Evolutionary conservation across 2,888 invertebrate genomes (phyloP), one percentile per base, ranked within the genome.

Genomic region (Periphyllus acericola): DNA sequence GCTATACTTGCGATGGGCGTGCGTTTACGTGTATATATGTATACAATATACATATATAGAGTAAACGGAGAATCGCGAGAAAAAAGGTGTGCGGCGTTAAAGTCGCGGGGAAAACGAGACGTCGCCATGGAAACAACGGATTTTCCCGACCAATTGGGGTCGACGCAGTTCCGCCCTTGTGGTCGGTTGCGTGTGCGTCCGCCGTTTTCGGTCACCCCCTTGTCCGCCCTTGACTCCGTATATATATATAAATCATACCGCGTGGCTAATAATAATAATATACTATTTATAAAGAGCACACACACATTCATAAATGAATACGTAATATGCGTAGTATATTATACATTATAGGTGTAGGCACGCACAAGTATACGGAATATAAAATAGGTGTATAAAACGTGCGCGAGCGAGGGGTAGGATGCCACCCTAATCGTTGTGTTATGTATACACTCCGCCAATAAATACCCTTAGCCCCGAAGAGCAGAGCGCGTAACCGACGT

Each of bases 101-200:
- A 83, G 72, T 29, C 75, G 3, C 14, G 19, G n/a, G 40, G 83
- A 55, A 75, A 75, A 75, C 8, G 17, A 32, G 29, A 11, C 66
- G 74, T 87, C 66, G 32, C 80, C 74, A 66, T 74, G 81, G 87
- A 75, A 81, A 29, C 87, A 14, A 66, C 11, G 74, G 55, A 29
- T 66, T 87, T 87, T 72, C 36, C 86, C 46, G 74, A 74, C 87
- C 87, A 81, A 87, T 74, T 72, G 25, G 34, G 74, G 40, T 66
- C 29, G 17, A 83, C 71, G 21, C 72, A 36, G 80, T 36, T 68
- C 60, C 87, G 87, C 72, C 87, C 80, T 32, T 21, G 46, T 14
- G 60, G 4, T 60, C 60, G 60, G 32, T 79, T 21, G 85, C 79
- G 85, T 79, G 84, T 21, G 52, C 34, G 17, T 29, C 25, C 34